Evolutionary conservation across 1,140 invertebrate genomes (phyloP), one percentile per base, ranked within the genome.

Genomic region (Psix sp.): DNA sequence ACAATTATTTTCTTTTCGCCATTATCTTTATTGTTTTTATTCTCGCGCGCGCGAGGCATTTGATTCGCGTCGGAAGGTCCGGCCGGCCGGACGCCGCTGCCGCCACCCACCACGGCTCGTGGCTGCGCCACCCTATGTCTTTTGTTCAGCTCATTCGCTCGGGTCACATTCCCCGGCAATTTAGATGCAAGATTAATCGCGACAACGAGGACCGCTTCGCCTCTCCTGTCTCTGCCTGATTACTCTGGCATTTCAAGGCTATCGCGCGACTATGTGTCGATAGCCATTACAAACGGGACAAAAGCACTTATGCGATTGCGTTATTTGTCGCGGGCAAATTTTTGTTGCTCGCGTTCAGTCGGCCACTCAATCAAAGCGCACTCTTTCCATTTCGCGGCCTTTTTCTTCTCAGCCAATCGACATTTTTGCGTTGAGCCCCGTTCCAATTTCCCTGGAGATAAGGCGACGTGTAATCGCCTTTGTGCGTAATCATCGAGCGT

Each of bases 151-250:
- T 70, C 66, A 56, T 56, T 70, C 66, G 57, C 56, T 62, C 57
- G 56, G 57, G 67, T 63, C 67, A 71, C 67, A 71, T 67, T 74
- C 72, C 51, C 57, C 39, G 40, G 63, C 63, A 74, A 74, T 74
- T 74, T 68, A 74, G 63, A 74, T 74, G 63, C 52, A 52, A 68
- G 72, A 74, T 68, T 74, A 68, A 74, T 74, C 63, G 49, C 63
- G 57, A 74, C 72, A 68, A 73, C 63, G 52, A 66, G 48, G 62
- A 60, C 70, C 67, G 48, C 67, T 60, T 52, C 45, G 65, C 45
- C 65, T 60, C 65, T 60, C 49, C 56, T 63, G 59, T 63, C 62
- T 52, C 65, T 52, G 65, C 29, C 63, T 54, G 72, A 74, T 74
- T 67, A 56, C 56, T 51, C 42, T 54, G 62, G 71, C 63, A 67